phyloP scores from a whole-genome alignment of 2,888 invertebrate species.

The Hirtodrosophila alboralis region DNA sequence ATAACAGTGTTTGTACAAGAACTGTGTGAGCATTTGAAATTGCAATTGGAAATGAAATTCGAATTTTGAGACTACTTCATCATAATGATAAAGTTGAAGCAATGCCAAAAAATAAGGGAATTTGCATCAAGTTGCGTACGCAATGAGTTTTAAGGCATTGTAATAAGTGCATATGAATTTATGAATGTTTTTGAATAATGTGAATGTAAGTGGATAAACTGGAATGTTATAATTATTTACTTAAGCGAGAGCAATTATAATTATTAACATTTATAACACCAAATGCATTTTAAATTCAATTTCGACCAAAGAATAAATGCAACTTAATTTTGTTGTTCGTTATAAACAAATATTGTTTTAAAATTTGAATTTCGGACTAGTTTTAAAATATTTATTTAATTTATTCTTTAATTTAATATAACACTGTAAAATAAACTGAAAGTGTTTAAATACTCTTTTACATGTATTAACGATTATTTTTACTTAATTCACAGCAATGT shows the following conservation, averaged over 20 bases:
- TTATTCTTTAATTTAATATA: too few relatives aligned
- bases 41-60: constrained; percentile 32
- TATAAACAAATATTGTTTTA: too few relatives aligned
- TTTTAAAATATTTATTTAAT: too few relatives aligned
- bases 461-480: too few relatives aligned
- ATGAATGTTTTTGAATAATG: background rate
- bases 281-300: too few relatives aligned
- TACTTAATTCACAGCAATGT: too few relatives aligned
- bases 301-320: too few relatives aligned
- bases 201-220: background rate
- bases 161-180: background rate
- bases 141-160: constrained; percentile 30
- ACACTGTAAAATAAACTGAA: too few relatives aligned
- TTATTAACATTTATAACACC: background rate
- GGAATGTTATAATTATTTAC: constrained; percentile 8
- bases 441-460: too few relatives aligned
- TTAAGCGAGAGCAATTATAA: constrained; percentile 1
- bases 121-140: constrained; percentile 20
- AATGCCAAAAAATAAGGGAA: constrained; percentile 10
- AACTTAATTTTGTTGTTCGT: too few relatives aligned
- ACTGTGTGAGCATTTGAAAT: constrained; percentile 19
- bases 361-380: too few relatives aligned
- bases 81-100: constrained; percentile 8
- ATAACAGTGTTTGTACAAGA: constrained; percentile 1
- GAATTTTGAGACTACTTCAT: constrained; percentile 10